Evolutionary conservation across 2,888 invertebrate genomes (phyloP).

Genomic region (Malthinus seriepunctatus): DNA sequence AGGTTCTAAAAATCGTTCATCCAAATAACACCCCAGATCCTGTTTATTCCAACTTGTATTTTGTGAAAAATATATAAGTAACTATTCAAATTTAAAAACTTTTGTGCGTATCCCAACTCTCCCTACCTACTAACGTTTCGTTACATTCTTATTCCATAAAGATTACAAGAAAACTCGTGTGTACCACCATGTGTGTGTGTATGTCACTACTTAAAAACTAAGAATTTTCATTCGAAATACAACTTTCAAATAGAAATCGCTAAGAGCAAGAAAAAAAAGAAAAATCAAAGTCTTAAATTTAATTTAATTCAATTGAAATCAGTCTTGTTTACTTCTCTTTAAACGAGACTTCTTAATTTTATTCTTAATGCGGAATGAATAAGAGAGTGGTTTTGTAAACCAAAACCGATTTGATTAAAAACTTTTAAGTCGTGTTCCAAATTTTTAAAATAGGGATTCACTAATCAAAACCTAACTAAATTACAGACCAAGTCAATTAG

Average conservation of each 20-base stretch:
- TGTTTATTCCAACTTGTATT: conserved; percentile 23
- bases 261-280: no score
- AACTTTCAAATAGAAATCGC: no score
- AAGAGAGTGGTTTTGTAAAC: conserved; percentile 35
- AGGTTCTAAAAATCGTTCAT: conserved; percentile 4
- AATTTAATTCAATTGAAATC: conserved; percentile 39
- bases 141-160: conserved; percentile 38
- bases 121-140: conserved; percentile 19
- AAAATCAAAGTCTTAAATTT: no score
- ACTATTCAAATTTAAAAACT: conserved; percentile 28
- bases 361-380: conserved; percentile 39
- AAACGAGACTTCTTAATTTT: conserved; percentile 44
- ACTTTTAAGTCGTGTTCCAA: conserved; percentile 47
- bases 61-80: conserved; percentile 10
- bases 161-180: conserved; percentile 35
- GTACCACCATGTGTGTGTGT: conserved; percentile 31
- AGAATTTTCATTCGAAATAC: no score
- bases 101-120: conserved; percentile 11
- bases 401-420: conserved; percentile 47
- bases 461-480: conserved; percentile 52
- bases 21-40: conserved; percentile 11
- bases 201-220: neutral
- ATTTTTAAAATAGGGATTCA: conserved; percentile 44
- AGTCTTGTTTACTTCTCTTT: conserved; percentile 46
- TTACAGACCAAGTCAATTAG: conserved; percentile 51